Conservation (phyloP, 2,797 vertebrate genomes). For the Zalophus californianus region DNA sequence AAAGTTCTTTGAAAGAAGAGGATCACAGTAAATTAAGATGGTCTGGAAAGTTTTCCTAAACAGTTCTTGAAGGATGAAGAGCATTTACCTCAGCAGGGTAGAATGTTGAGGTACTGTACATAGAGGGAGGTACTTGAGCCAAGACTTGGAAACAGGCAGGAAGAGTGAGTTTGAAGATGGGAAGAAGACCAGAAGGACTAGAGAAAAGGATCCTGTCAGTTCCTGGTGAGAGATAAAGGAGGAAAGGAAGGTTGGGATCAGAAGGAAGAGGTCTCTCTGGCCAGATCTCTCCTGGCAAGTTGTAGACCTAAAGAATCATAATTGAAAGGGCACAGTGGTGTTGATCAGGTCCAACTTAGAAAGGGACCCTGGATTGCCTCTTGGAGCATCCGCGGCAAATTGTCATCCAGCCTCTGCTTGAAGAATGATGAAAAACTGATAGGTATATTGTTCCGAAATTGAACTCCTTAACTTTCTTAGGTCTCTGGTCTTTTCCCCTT, state of each 20-base stretch:
- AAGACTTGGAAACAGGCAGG: not conserved
- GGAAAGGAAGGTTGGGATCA: not conserved
- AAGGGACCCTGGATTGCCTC: not conserved
- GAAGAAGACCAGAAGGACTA: not conserved
- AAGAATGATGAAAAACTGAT: not conserved
- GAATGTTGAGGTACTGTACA: not conserved
- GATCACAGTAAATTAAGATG: not conserved
- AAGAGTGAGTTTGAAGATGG: not conserved
- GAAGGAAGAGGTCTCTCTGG: not conserved
- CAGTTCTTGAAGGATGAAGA: not conserved
- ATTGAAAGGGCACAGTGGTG: not conserved
- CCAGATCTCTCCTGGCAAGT: not conserved
- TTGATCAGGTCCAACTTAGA: not conserved
- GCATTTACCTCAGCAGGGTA: not conserved
- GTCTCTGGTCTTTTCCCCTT: not conserved
- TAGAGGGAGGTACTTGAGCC: not conserved
- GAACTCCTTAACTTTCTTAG: not conserved
- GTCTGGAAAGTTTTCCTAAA: not conserved
- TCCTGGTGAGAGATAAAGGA: not conserved
- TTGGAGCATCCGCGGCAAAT: not conserved
- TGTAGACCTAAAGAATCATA: not conserved
- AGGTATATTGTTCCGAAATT: not conserved
- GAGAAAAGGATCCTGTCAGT: not conserved
- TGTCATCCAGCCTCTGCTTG: not conserved
- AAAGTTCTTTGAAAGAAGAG: conserved; percentile 40